A percentile compares a stretch with the other conserved stretches of the same genome.
Conservation (phyloP, 2,113 vertebrate species). For the Rafetus swinhoei region DNA sequence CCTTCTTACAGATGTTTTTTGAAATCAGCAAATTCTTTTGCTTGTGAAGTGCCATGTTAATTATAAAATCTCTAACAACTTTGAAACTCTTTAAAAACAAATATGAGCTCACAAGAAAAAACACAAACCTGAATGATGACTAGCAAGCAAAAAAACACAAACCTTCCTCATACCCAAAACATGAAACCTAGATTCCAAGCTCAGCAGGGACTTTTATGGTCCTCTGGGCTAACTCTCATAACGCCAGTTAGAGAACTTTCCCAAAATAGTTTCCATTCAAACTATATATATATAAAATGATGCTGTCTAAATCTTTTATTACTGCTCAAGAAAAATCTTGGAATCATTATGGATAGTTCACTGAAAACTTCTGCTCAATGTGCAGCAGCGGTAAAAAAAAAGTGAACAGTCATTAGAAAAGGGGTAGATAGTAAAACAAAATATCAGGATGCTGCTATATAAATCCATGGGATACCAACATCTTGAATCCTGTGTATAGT, state of each 20-base stretch:
- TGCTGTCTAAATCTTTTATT: no score
- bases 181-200: not conserved
- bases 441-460: no score
- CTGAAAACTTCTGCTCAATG: no score
- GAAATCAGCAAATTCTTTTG: not conserved
- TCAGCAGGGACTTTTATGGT: no score
- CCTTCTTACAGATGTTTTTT: not conserved
- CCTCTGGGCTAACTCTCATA: not conserved
- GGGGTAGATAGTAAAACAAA: no score
- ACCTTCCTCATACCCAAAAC: rapidly evolving
- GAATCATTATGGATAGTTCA: no score
- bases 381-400: no score
- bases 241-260: not conserved
- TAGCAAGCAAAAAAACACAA: not conserved
- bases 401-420: no score
- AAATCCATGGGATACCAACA: no score
- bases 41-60: not conserved
- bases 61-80: not conserved
- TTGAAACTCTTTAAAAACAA: not conserved
- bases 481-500: no score
- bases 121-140: rapidly evolving
- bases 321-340: no score
- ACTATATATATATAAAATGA: no score
- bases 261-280: not conserved
- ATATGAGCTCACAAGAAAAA: rapidly evolving